Evolutionary conservation across 2,113 vertebrate genomes (phyloP).

Genomic region (Labeo catla): DNA sequence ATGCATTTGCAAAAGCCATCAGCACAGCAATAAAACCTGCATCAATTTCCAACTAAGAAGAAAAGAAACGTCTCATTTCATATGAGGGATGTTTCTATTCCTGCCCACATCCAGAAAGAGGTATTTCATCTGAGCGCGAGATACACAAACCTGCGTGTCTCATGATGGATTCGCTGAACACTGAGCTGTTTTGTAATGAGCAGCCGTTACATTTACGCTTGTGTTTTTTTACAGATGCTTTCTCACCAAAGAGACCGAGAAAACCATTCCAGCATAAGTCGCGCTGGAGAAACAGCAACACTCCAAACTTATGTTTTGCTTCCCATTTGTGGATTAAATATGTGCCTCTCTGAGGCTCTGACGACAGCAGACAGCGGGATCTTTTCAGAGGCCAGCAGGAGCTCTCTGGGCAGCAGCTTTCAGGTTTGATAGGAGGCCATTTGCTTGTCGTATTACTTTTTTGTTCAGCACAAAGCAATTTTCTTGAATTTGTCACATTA

Average conservation of each 20-base stretch:
- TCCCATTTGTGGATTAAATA: slow-evolving; percentile 23
- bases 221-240: not conserved
- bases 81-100: not conserved
- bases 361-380: slow-evolving; percentile 4
- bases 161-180: not conserved
- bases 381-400: slow-evolving; percentile 21
- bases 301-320: not conserved
- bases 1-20: slow-evolving; percentile 20
- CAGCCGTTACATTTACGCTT: not conserved
- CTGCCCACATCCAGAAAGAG: slow-evolving; percentile 12
- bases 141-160: not conserved
- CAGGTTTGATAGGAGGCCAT: not conserved
- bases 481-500: not conserved
- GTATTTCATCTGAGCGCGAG: not conserved
- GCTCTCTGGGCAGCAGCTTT: slow-evolving; percentile 11
- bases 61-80: slow-evolving; percentile 10
- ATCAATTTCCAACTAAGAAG: slow-evolving; percentile 6
- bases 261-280: not conserved
- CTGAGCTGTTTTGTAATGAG: slow-evolving; percentile 25
- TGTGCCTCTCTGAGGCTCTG: not conserved
- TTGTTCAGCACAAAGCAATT: not conserved
- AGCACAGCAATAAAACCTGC: not conserved
- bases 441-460: not conserved
- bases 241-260: not conserved
- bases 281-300: not conserved